phyloP scores from a whole-genome alignment of 2,113 vertebrate genomes.

The Myrmecophaga tridactyla region DNA sequence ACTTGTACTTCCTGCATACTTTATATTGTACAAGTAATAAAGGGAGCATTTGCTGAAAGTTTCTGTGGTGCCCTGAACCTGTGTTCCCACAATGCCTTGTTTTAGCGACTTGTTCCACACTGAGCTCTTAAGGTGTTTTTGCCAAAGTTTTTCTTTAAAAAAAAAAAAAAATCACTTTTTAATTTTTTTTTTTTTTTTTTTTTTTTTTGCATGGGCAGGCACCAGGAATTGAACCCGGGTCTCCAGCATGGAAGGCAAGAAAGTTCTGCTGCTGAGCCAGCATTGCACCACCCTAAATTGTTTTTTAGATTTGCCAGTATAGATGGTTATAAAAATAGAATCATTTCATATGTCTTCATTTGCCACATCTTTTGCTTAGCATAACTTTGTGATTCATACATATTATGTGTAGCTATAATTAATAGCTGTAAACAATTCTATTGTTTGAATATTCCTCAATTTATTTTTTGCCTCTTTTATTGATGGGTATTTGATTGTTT shows the following conservation, averaged over 20 bases:
- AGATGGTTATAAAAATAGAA: neutral
- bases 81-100: too few relatives aligned
- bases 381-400: neutral
- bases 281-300: too few relatives aligned
- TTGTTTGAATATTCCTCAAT: neutral
- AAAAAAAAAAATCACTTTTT: neutral
- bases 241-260: too few relatives aligned
- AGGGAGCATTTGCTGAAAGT: too few relatives aligned
- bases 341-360: neutral
- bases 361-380: neutral
- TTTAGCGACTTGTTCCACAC: too few relatives aligned
- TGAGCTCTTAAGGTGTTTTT: neutral
- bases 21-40: too few relatives aligned
- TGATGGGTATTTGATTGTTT: neutral
- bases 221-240: too few relatives aligned
- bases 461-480: neutral
- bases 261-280: too few relatives aligned
- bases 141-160: neutral
- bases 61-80: too few relatives aligned
- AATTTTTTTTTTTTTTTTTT: too few relatives aligned
- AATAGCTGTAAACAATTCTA: neutral
- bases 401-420: neutral
- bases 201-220: too few relatives aligned
- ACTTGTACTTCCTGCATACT: too few relatives aligned
- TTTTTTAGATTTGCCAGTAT: neutral